Evolutionary conservation across 2,113 vertebrate genomes (phyloP), one percentile per base, ranked within the genome.

Genomic region (Holacanthus passer): DNA sequence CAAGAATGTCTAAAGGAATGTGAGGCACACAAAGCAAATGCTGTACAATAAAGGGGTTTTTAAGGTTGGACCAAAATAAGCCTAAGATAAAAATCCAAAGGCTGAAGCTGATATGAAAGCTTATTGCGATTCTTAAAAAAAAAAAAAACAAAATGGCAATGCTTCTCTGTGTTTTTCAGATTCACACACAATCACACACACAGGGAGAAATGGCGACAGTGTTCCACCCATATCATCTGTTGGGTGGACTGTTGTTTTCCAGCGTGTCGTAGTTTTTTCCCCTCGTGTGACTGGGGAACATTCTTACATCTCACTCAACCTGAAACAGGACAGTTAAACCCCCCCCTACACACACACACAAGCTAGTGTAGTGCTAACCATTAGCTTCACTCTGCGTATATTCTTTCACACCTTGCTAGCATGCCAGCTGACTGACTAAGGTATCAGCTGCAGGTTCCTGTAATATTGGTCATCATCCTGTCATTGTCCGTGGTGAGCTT

Each of bases 321-420:
- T 71, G 72, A 87, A 81, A 88, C 43, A 37, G 82, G 67, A 74
- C 67, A 43, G 62, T 81, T 45, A 73, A 77, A 47, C 35, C 58
- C 31, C 41, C 12, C 62, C 17, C n/a, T n/a, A n/a, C n/a, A n/a
- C n/a, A n/a, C n/a, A n/a, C n/a, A n/a, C n/a, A n/a, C n/a, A 31
- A 56, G 65, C 53, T 63, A 47, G 29, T 20, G 16, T 3, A 41
- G 47, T n/a, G 67, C 68, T 77, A 77, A 56, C 53, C 17, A 35
- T 77, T 65, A 81, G 60, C 79, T 59, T 64, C 45, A 53, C 56
- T 67, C 50, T 53, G 50, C 24, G 27, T 75, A 67, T 88, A 77
- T 89, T 69, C 75, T 85, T 89, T 87, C 65, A 82, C 88, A 91
- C 83, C 81, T 83, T 87, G 73, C 84, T 71, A 27, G 80, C 69